These are phyloP conservation scores for Heliocidaris erythrogramma DNA, from an alignment of 35 echinoderm and acorn worm genomes.

Conservation along the genomic window DNA sequence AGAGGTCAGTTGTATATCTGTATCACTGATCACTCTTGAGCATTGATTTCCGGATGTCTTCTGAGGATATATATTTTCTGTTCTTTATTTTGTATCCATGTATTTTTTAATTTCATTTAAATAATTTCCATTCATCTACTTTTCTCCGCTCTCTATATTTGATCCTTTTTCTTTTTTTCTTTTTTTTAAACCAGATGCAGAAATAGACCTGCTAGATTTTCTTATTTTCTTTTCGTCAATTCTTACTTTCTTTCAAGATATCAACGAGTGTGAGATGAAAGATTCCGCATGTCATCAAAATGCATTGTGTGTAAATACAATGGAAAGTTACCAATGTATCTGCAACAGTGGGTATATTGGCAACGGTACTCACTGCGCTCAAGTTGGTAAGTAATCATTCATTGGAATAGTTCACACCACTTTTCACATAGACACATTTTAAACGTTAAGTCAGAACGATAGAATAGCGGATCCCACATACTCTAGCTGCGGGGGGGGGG, in stretches of 20 bases:
- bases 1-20: no score
- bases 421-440: no score
- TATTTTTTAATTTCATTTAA: no score
- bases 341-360: background rate
- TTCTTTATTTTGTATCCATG: no score
- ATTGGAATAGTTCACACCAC: background rate
- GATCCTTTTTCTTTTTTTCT: background rate
- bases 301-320: background rate
- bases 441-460: no score
- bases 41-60: no score
- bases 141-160: background rate
- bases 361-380: background rate
- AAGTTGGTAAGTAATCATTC: constrained; percentile 46
- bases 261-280: background rate
- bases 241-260: background rate
- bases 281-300: background rate
- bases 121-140: no score
- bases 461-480: no score
- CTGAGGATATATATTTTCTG: no score
- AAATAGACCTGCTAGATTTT: background rate
- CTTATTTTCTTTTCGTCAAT: background rate
- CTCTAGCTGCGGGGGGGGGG: no score
- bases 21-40: no score
- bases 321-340: background rate
- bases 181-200: background rate